Base-by-base conservation (phyloP, 2,888 invertebrate species). In the Trissonchulus latispiculum region DNA sequence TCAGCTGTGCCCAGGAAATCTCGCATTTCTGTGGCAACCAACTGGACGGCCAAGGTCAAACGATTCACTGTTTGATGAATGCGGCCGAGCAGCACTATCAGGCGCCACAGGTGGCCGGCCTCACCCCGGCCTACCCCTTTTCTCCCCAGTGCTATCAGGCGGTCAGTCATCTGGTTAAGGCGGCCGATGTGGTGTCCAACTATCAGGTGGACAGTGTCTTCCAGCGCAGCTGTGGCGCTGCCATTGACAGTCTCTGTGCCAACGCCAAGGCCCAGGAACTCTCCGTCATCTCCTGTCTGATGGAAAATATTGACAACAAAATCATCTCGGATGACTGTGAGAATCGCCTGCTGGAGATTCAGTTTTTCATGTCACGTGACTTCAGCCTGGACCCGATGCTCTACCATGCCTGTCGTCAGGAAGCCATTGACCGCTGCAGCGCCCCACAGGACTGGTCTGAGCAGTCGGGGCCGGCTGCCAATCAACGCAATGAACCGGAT, bases 321-420 rank as follows among this genome's bases (percentile, higher is more conserved):
- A 86, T 89, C 62, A 96, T 97, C 95, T 90, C 89, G 0, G 88
- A 89, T 74, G 90, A 90, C 28, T 99, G 99, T 86, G 93, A 95
- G 86, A 89, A 90, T 76, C 91, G 93, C 8, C 86, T 99, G 64
- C 87, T 97, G 75, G 93, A 96, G 84, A 93, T 99, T 80, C 95
- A 99, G 82, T 99, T 95, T 84, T 99, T 99, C 84, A 89, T 97
- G 76, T 91, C 94, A 0, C 88, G 99, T 79, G 93, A 97, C 85
- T 99, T 93, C 83, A 93, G 91, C 80, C 85, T 95, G 68, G 95
- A 95, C 84, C 91, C 93, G 0, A 90, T 90, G 78, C 85, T 99
- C 64, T 97, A 92, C 82, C 88, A 89, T 80, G 90, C 90, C 36
- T 99, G 97, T 82, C 90, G 89, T 80, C 88, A 89, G n/a, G n/a